These are phyloP conservation scores for Cheirogaleus major DNA, from an alignment of 2,797 vertebrate genomes.

Conservation along the genomic window DNA sequence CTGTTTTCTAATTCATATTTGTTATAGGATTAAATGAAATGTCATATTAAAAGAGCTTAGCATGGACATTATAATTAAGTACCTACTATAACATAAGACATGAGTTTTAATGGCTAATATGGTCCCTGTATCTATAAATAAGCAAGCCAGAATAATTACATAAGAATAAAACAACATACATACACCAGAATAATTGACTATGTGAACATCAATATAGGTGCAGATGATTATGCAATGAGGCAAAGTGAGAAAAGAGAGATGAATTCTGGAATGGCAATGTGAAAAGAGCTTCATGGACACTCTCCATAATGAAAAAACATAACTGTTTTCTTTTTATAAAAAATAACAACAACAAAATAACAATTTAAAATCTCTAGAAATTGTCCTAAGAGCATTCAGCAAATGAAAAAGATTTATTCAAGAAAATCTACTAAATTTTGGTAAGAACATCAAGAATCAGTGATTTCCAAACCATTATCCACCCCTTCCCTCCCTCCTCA, in stretches of 20 bases:
- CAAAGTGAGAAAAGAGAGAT: neutral
- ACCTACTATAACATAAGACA: neutral
- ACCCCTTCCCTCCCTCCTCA: neutral
- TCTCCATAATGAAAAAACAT: neutral
- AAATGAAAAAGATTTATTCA: neutral
- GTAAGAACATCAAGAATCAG: neutral
- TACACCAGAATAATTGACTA: neutral
- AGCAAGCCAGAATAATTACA: neutral
- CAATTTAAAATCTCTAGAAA: neutral
- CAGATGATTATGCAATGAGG: neutral
- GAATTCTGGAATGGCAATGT: neutral
- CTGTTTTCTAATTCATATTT: neutral
- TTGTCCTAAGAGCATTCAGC: neutral
- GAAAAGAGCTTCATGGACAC: neutral
- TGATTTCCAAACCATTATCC: neutral
- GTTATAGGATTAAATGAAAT: neutral
- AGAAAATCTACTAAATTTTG: neutral
- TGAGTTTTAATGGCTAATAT: neutral
- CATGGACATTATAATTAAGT: neutral
- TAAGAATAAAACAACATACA: neutral
- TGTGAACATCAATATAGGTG: neutral
- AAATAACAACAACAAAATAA: neutral
- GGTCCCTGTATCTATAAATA: neutral
- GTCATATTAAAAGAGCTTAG: neutral
- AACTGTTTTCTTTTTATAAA: neutral